phyloP scores from a whole-genome alignment of 2,888 invertebrate species.

The Microctonus hyperodae region DNA sequence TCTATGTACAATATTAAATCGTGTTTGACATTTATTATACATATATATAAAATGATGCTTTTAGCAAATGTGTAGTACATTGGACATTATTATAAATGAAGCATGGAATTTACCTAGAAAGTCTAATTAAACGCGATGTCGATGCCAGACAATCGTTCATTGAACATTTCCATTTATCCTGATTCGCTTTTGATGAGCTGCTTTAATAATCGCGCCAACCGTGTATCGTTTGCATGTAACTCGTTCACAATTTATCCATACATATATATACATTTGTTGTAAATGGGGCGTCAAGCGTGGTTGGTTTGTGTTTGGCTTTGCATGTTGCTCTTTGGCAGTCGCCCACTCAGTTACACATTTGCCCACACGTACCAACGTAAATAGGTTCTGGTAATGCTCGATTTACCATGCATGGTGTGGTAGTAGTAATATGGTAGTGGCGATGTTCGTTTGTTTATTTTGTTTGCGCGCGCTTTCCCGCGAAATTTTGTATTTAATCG shows the following conservation, averaged over 20 bases:
- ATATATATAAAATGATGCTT: not conserved
- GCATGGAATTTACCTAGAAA: conserved; percentile 8
- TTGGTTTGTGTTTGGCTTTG: conserved; percentile 20
- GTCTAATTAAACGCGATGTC: conserved; percentile 22
- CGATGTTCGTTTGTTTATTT: conserved; percentile 23
- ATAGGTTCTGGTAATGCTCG: conserved; percentile 29
- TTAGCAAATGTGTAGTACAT: not conserved
- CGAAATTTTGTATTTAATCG: conserved; percentile 25
- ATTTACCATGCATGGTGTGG: conserved; percentile 24
- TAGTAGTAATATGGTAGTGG: not conserved
- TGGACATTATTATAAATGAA: conserved; percentile 1
- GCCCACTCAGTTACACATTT: conserved; percentile 31
- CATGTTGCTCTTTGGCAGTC: conserved; percentile 27
- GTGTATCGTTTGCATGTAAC: conserved; percentile 25
- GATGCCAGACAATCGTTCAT: conserved; percentile 21
- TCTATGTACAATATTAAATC: not conserved
- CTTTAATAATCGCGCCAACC: conserved; percentile 26
- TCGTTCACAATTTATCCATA: not conserved
- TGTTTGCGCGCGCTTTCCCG: conserved; percentile 23
- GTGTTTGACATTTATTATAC: not conserved
- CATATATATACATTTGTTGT: conserved; percentile 17
- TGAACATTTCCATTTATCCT: conserved; percentile 27
- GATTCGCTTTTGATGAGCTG: conserved; percentile 28
- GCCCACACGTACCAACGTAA: conserved; percentile 25
- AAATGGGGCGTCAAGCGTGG: conserved; percentile 24